phyloP scores from a whole-genome alignment of 2,113 vertebrate genomes.

The Holacanthus passer region DNA sequence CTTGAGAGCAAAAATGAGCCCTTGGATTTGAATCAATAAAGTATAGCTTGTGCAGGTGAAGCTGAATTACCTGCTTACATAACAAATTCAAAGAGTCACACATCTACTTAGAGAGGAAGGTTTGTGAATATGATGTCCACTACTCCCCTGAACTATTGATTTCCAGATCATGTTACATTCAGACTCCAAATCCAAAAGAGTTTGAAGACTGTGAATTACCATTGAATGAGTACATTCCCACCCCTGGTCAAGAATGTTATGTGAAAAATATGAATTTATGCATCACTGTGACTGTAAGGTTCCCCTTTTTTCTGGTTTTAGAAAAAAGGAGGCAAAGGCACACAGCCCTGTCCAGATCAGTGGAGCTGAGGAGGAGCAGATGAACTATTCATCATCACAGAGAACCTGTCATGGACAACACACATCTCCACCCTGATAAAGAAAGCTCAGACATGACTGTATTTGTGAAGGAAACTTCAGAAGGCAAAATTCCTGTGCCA shows the following conservation, averaged over 20 bases:
- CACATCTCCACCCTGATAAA: no score
- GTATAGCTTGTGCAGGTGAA: neutral
- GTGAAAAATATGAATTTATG: slow-evolving; percentile 37
- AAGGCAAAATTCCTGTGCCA: no score
- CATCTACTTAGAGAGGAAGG: slow-evolving; percentile 20
- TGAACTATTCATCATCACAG: no score
- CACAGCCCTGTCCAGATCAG: no score
- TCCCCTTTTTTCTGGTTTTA: no score
- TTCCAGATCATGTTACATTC: slow-evolving; percentile 34
- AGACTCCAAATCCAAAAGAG: slow-evolving; percentile 26
- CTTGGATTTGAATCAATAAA: neutral
- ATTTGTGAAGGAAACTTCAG: no score
- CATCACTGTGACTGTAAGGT: neutral
- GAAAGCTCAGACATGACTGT: no score
- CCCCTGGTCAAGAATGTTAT: neutral
- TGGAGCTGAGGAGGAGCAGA: no score
- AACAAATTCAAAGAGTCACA: neutral
- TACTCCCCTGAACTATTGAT: slow-evolving; percentile 24
- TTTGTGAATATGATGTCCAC: slow-evolving; percentile 29
- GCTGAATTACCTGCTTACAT: neutral
- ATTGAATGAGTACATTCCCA: slow-evolving; percentile 4
- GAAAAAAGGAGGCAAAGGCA: no score
- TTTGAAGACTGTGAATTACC: slow-evolving; percentile 9
- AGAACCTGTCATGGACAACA: no score
- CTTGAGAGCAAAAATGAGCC: neutral